These are phyloP conservation scores for Gymnocephalus cernua DNA, from an alignment of 2,113 vertebrate species.

Conservation along the genomic window DNA sequence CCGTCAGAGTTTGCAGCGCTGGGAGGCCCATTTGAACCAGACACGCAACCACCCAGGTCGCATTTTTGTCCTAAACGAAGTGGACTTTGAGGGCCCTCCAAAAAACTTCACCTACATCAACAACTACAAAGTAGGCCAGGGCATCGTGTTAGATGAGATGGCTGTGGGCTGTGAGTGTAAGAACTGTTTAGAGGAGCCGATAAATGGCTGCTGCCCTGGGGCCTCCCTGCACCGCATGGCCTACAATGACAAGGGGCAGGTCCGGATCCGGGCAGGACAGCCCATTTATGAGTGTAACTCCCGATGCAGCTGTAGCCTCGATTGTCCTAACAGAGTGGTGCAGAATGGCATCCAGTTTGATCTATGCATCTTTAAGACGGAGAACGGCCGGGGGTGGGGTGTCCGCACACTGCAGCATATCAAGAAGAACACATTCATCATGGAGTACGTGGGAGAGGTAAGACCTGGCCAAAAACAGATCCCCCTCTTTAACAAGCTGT, in stretches of 20 bases:
- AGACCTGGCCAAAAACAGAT: constrained; percentile 10
- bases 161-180: constrained; percentile 89
- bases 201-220: constrained; percentile 89
- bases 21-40: constrained; percentile 88
- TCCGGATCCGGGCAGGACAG: constrained; percentile 86
- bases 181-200: constrained; percentile 85
- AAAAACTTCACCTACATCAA: constrained; percentile 91
- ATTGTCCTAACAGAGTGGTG: constrained; percentile 92
- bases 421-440: constrained; percentile 92
- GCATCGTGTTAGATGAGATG: constrained; percentile 85
- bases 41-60: constrained; percentile 88
- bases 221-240: constrained; percentile 88
- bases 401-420: constrained; percentile 92
- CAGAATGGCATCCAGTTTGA: constrained; percentile 92
- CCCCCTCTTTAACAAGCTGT: too few species aligned
- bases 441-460: constrained; percentile 98
- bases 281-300: constrained; percentile 96
- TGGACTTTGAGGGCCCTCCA: constrained; percentile 92
- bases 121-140: constrained; percentile 89
- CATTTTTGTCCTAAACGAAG: constrained; percentile 90
- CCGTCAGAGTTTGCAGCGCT: constrained; percentile 82
- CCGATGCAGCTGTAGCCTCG: constrained; percentile 86
- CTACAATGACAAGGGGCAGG: constrained; percentile 89
- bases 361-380: constrained; percentile 93
- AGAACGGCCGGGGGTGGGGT: constrained; percentile 92